Evolutionary conservation across 2,888 invertebrate genomes (phyloP), one percentile per base, ranked within the genome.

Genomic region (Spatulosminthurus flaviceps): DNA sequence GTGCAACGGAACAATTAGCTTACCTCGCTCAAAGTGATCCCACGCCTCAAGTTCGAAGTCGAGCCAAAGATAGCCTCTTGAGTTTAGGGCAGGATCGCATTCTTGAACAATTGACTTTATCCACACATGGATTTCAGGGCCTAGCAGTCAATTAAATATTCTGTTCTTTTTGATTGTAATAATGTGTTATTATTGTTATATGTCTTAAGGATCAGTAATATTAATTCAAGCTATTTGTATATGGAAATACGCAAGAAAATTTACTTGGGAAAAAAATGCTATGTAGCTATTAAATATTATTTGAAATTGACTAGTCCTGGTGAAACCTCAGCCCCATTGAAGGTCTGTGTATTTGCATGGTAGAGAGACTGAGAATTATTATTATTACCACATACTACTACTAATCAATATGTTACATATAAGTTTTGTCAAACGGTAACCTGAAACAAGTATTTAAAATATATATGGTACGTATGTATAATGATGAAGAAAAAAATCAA

Each of bases 121-220:
- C 79, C 28, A 81, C 81, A 41, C 81, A 83, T 78, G 83, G 83
- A 34, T 83, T 83, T 70, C 83, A 83, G 73, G 83, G 83, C 19
- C 77, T 82, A 5, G 80, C 78, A 16, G 78, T 81, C 41, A 74
- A 81, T 51, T 78, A 75, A 73, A n/a, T 26, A 69, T 41, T 19
- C 16, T 51, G 51, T 51, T 51, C 51, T 51, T 51, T 51, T 26
- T 70, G 34, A 13, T 34, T 70, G n/a, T 41, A 34, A 29, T 19
- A 21, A 26, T 70, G 21, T n/a, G n/a, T n/a, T n/a, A n/a, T 29
- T 70, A 70, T 70, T 21, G 9, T 70, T 41, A 13, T 13, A 16
- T 43, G 19, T 41, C n/a, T n/a, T n/a, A 34, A 34, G n/a, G 42
- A n/a, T 5, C 19, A 34, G 11, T 0, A 34, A n/a, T n/a, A n/a